Percentiles rank a stretch among this genome's conserved stretches.
These are phyloP conservation scores for Todiramphus saurophagus DNA, from an alignment of 2,113 vertebrate genomes.

Conservation along the genomic window DNA sequence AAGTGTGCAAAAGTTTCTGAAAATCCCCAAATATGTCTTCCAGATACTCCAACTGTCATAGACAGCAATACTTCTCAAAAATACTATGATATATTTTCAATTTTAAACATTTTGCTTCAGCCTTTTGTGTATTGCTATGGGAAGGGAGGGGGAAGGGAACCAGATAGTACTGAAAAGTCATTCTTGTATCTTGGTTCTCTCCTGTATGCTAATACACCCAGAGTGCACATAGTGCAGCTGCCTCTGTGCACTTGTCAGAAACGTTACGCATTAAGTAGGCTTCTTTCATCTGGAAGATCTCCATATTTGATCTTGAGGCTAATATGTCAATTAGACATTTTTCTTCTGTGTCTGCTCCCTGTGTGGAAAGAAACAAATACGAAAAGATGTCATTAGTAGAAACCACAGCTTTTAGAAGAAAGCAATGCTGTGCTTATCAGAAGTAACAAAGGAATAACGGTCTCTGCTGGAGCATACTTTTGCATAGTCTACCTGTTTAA, in stretches of 20 bases:
- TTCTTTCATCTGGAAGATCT: slow-evolving; percentile 81
- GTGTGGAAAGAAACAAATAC: slow-evolving; percentile 9
- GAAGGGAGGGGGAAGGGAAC: neutral
- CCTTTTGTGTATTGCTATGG: neutral
- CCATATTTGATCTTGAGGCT: slow-evolving; percentile 79
- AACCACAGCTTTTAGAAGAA: neutral
- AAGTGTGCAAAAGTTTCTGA: neutral
- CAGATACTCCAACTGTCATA: neutral
- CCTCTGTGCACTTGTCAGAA: neutral
- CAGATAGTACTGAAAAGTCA: neutral
- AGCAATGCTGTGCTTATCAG: neutral
- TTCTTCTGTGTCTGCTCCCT: slow-evolving; percentile 79
- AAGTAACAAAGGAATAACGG: neutral
- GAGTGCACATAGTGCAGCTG: neutral
- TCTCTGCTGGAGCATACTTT: neutral
- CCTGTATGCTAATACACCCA: neutral
- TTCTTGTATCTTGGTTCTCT: neutral
- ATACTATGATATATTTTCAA: neutral
- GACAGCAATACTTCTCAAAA: neutral
- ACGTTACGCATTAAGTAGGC: slow-evolving; percentile 77
- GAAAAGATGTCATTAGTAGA: neutral
- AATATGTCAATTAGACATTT: slow-evolving; percentile 81
- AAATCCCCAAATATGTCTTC: neutral
- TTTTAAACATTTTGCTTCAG: neutral
- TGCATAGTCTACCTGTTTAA: neutral